Evolutionary conservation across 1,140 invertebrate genomes (phyloP), one percentile per base, ranked within the genome.

Genomic region (Formica selysi): DNA sequence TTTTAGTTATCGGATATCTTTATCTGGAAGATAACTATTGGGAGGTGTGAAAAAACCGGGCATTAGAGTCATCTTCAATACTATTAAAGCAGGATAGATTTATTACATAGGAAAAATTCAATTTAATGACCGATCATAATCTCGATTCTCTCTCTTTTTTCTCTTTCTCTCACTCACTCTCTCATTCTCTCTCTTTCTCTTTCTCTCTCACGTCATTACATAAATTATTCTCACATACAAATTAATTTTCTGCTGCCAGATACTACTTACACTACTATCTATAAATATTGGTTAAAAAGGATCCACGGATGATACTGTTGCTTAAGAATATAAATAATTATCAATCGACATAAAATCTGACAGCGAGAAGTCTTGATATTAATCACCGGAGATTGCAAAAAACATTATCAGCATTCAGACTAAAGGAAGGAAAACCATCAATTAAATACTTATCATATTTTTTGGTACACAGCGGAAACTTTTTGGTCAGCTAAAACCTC

Each of bases 401-500:
- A 61, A 41, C 26, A 73, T 73, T 83, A 48, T 36, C 38, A 48
- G 41, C 32, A 73, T 32, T 5, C 38, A 73, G 3, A 44, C 54
- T 83, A 83, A 51, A 51, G 61, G n/a, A 29, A 62, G 68, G 19
- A 83, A 61, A 26, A 61, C n/a, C 68, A 44, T 44, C 67, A 19
- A 81, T 73, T 73, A 16, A 73, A 61, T 73, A 61, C n/a, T 57
- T 83, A 83, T 74, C 54, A 26, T 83, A 74, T 13, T 80, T 74
- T 80, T 83, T 83, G 68, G 79, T 83, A 74, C 54, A 83, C 54
- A 73, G 79, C 68, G 54, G 54, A 59, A 73, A 83, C 38, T 61
- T 83, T 83, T 83, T 83, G 79, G 79, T 83, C 54, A 83, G 73
- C 26, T 83, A 57, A 51, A 29, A 79, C n/a, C 22, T 65, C 57